phyloP scores from a whole-genome alignment of 2,888 invertebrate species.

The Drosophila prolongata region DNA sequence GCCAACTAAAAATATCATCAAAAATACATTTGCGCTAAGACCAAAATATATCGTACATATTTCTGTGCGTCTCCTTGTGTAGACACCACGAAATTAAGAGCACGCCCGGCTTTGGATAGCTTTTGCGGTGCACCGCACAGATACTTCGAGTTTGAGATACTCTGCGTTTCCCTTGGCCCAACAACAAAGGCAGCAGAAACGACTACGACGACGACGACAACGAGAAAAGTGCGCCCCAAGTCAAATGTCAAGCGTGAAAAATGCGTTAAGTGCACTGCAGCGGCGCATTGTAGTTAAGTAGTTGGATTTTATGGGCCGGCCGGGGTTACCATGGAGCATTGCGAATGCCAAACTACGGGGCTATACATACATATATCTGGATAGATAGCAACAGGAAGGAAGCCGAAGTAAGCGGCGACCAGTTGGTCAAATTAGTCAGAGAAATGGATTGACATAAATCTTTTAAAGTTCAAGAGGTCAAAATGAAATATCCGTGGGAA shows the following conservation, averaged over 20 bases:
- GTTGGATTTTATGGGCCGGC: slow-evolving; percentile 67
- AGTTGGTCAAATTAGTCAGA: slow-evolving; percentile 24
- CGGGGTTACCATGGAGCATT: slow-evolving; percentile 46
- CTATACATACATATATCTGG: slow-evolving; percentile 4
- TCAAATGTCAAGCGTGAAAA: slow-evolving; percentile 84
- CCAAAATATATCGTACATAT: slow-evolving; percentile 30
- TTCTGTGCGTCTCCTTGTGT: slow-evolving; percentile 15
- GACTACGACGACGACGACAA: slow-evolving; percentile 46
- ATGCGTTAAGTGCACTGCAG: slow-evolving; percentile 81
- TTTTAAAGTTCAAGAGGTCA: slow-evolving; percentile 15
- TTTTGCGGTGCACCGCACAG: slow-evolving; percentile 46
- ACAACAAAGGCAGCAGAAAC: slow-evolving; percentile 28
- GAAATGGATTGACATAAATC: slow-evolving; percentile 32
- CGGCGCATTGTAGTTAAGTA: slow-evolving; percentile 75
- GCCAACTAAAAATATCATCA: slow-evolving; percentile 73
- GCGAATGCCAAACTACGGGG: slow-evolving; percentile 55
- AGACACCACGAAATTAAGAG: slow-evolving; percentile 66
- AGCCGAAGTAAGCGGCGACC: slow-evolving; percentile 1
- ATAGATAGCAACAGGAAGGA: slow-evolving; percentile 34
- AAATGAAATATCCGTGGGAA: background rate
- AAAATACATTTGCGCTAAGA: slow-evolving; percentile 63
- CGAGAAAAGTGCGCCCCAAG: slow-evolving; percentile 81
- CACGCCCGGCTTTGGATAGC: slow-evolving; percentile 48
- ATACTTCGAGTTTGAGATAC: slow-evolving; percentile 26
- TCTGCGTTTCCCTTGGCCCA: slow-evolving; percentile 34